A percentile compares a stretch with the other conserved stretches of the same genome.
phyloP scores from a whole-genome alignment of 2,888 invertebrate species.

The Scaptomyza caliginosa region DNA sequence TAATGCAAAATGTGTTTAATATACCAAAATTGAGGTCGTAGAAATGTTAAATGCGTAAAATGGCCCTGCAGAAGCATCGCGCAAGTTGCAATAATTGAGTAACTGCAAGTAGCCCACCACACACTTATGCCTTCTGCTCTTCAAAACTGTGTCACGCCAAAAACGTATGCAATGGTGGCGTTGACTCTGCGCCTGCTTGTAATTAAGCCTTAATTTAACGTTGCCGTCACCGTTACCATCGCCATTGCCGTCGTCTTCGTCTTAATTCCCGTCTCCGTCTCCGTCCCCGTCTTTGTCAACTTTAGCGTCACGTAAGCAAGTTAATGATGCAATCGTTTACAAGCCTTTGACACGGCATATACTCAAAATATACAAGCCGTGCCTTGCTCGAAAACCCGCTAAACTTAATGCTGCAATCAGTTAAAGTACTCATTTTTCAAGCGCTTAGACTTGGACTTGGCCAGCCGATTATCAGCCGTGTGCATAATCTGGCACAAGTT shows the following conservation, averaged over 20 bases:
- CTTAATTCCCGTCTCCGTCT: conserved; percentile 14
- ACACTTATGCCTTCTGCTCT: not conserved
- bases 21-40: conserved; percentile 5
- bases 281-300: conserved; percentile 13
- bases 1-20: not conserved
- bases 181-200: conserved; percentile 47
- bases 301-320: conserved; percentile 55
- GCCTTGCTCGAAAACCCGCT: conserved; percentile 12
- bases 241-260: not conserved
- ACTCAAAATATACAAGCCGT: not conserved
- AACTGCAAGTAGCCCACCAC: conserved; percentile 9
- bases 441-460: conserved; percentile 2
- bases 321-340: conserved; percentile 74
- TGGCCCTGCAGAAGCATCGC: conserved; percentile 4
- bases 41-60: conserved; percentile 19
- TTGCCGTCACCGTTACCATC: conserved; percentile 17
- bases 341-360: conserved; percentile 67
- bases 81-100: conserved; percentile 55
- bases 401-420: conserved; percentile 35
- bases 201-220: conserved; percentile 72
- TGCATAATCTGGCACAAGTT: conserved; percentile 45
- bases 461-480: conserved; percentile 26
- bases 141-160: conserved; percentile 42
- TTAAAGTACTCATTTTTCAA: conserved; percentile 30
- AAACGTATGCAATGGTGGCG: conserved; percentile 41